Evolutionary conservation across 2,888 invertebrate genomes (phyloP).

Genomic region (Orchestes rusci): DNA sequence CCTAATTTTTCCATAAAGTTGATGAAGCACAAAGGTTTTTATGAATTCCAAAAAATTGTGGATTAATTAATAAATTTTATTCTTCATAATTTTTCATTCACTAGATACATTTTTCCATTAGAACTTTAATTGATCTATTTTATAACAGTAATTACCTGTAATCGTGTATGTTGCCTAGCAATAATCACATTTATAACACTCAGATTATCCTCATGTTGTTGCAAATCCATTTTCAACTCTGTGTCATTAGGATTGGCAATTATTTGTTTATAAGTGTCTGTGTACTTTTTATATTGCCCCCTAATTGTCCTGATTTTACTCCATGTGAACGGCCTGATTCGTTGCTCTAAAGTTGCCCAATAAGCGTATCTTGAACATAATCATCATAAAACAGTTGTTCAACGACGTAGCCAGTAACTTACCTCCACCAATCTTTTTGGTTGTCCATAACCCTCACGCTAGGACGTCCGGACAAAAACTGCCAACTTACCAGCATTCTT

Average conservation of each 20-base stretch:
- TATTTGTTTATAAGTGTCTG: conserved; percentile 62
- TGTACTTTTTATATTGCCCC: conserved; percentile 61
- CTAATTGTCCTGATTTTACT: conserved; percentile 59
- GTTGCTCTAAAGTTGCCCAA: conserved; percentile 61
- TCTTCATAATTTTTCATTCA: too few relatives aligned
- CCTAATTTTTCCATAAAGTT: too few relatives aligned
- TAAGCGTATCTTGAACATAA: conserved; percentile 52
- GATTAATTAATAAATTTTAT: too few relatives aligned
- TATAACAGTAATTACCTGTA: conserved; percentile 54
- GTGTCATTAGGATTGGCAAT: conserved; percentile 65
- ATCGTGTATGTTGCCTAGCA: conserved; percentile 72
- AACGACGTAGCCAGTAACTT: conserved; percentile 48
- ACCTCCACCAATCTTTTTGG: conserved; percentile 37
- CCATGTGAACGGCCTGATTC: conserved; percentile 71
- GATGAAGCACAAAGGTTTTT: too few relatives aligned
- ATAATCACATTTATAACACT: conserved; percentile 69
- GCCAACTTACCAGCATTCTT: conserved; percentile 63
- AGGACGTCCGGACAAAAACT: conserved; percentile 38
- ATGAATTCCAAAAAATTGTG: too few relatives aligned
- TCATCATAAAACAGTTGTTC: not conserved
- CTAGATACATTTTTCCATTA: too few relatives aligned
- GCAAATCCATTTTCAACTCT: conserved; percentile 64
- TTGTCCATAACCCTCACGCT: conserved; percentile 47
- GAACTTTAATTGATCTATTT: too few relatives aligned
- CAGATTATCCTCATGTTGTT: conserved; percentile 67